Evolutionary conservation across 2,797 vertebrate species (phyloP).

Genomic region (Thamnophis elegans): DNA sequence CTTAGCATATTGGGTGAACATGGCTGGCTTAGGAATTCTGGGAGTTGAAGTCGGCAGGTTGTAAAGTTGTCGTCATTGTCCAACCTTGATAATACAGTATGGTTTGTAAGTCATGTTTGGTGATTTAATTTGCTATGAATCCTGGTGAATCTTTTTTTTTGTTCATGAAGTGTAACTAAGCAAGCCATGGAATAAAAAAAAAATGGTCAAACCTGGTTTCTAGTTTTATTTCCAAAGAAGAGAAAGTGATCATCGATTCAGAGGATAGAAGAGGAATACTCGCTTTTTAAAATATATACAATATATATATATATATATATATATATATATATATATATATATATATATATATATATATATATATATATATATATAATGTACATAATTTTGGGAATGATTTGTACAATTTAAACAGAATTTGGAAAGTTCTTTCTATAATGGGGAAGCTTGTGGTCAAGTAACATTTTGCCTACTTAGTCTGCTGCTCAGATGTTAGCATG

Average conservation of each 20-base stretch:
- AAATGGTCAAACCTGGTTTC: not conserved
- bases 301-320: too few species aligned
- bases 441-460: not conserved
- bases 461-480: not conserved
- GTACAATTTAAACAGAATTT: not conserved
- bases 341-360: too few species aligned
- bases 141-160: not conserved
- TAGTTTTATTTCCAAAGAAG: not conserved
- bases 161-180: not conserved
- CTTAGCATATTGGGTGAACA: not conserved
- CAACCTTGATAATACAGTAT: not conserved
- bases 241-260: not conserved
- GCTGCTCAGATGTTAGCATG: not conserved
- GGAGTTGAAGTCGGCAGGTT: not conserved
- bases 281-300: not conserved
- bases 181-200: not conserved
- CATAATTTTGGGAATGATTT: not conserved
- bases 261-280: not conserved
- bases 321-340: too few species aligned
- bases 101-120: not conserved
- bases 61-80: not conserved
- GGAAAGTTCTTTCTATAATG: not conserved
- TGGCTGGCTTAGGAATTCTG: not conserved
- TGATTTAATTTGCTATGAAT: not conserved
- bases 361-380: too few species aligned